A percentile compares a stretch with the other conserved stretches of the same genome.
phyloP scores from a whole-genome alignment of 2,888 invertebrate genomes.

The Microctonus hyperodae region DNA sequence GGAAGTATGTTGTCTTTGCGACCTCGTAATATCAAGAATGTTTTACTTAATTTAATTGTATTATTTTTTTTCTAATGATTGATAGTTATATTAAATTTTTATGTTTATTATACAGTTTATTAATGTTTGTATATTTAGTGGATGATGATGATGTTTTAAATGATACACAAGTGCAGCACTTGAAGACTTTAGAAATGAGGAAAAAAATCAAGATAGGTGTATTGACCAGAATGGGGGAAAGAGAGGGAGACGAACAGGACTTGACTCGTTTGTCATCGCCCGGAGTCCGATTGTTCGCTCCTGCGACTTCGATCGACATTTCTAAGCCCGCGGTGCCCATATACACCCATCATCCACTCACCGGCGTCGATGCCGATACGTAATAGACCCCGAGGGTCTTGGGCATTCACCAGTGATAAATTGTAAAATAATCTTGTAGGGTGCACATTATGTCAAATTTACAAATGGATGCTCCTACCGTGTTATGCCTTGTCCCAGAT shows the following conservation, averaged over 20 bases:
- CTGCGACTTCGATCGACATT: slow-evolving; percentile 45
- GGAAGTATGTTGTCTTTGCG: slow-evolving; percentile 46
- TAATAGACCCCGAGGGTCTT: slow-evolving; percentile 47
- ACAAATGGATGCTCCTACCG: slow-evolving; percentile 43
- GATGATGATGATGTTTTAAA: too few relatives aligned
- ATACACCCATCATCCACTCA: slow-evolving; percentile 9
- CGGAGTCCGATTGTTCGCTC: slow-evolving; percentile 52
- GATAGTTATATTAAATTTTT: not conserved
- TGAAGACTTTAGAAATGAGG: not conserved
- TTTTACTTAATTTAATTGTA: not conserved
- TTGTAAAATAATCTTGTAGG: slow-evolving; percentile 57
- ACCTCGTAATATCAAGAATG: not conserved
- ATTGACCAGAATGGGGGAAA: not conserved
- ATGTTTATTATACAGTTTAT: too few relatives aligned
- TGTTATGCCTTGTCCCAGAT: not conserved
- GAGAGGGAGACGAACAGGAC: not conserved
- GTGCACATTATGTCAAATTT: slow-evolving; percentile 55
- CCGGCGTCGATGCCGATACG: slow-evolving; percentile 32
- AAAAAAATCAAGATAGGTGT: not conserved
- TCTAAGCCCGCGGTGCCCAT: not conserved
- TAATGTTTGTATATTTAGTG: too few relatives aligned
- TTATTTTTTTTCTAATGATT: not conserved
- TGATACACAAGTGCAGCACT: not conserved
- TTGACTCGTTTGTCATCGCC: slow-evolving; percentile 58
- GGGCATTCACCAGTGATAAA: slow-evolving; percentile 55